These are phyloP conservation scores for Planococcus citri DNA, from an alignment of 1,140 invertebrate genomes.

Conservation along the genomic window DNA sequence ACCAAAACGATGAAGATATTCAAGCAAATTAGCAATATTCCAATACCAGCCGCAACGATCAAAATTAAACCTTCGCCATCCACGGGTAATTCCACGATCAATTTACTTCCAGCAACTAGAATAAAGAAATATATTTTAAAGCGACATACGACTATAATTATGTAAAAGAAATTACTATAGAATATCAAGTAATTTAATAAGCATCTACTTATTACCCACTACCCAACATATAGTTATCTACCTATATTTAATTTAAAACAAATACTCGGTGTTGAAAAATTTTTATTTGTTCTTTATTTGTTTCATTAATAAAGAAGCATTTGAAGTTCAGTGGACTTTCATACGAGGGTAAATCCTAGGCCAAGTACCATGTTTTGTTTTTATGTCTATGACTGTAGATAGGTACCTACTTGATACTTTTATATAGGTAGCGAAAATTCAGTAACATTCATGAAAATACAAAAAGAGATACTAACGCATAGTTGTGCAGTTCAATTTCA, in stretches of 20 bases:
- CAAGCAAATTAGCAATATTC: neutral
- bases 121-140: neutral
- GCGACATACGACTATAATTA: too few species aligned
- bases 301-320: too few species aligned
- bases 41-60: neutral
- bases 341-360: too few species aligned
- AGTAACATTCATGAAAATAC: neutral
- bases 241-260: neutral
- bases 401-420: too few species aligned
- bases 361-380: too few species aligned
- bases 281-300: too few species aligned
- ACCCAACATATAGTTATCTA: neutral
- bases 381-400: too few species aligned
- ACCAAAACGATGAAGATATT: neutral
- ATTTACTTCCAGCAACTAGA: neutral
- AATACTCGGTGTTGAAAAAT: too few species aligned
- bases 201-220: neutral
- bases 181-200: neutral
- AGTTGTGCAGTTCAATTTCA: constrained; percentile 63
- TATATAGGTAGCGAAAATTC: too few species aligned
- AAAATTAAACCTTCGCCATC: neutral
- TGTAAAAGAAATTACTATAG: too few species aligned
- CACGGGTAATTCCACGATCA: neutral
- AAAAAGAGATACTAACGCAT: neutral
- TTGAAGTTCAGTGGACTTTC: too few species aligned